A percentile compares a stretch with the other conserved stretches of the same genome.
Conservation (phyloP, 1,140 invertebrate species). For the Amyelois transitella region DNA sequence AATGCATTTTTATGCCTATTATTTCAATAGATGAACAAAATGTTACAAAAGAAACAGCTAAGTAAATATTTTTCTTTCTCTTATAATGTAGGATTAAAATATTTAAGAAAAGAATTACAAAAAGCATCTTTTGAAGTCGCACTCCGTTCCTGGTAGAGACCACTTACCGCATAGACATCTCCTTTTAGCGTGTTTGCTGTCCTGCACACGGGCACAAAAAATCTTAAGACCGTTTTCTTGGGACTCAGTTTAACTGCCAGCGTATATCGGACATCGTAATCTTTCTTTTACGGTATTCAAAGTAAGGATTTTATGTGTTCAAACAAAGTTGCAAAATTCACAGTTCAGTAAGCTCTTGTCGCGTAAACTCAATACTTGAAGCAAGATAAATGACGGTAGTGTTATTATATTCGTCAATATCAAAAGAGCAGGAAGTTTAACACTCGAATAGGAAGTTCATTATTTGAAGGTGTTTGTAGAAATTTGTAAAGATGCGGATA, state of each 20-base stretch:
- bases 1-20: too few relatives aligned
- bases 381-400: neutral
- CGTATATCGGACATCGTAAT: constrained; percentile 24
- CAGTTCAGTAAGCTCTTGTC: constrained; percentile 9
- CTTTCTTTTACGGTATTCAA: constrained; percentile 20
- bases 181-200: constrained; percentile 1
- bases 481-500: neutral
- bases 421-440: neutral
- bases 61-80: neutral
- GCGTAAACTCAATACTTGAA: neutral
- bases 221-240: constrained; percentile 30
- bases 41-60: neutral
- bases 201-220: constrained; percentile 18
- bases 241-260: constrained; percentile 15
- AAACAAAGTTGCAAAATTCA: constrained; percentile 17
- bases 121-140: neutral
- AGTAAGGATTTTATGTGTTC: constrained; percentile 2
- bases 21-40: too few relatives aligned
- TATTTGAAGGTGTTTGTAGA: neutral
- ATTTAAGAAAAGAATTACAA: neutral
- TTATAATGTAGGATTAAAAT: neutral
- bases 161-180: neutral
- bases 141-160: neutral
- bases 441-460: neutral
- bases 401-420: neutral